A percentile compares a stretch with the other conserved stretches of the same genome.
phyloP scores from a whole-genome alignment of 1,140 invertebrate species.

The Drosophila kikkawai region DNA sequence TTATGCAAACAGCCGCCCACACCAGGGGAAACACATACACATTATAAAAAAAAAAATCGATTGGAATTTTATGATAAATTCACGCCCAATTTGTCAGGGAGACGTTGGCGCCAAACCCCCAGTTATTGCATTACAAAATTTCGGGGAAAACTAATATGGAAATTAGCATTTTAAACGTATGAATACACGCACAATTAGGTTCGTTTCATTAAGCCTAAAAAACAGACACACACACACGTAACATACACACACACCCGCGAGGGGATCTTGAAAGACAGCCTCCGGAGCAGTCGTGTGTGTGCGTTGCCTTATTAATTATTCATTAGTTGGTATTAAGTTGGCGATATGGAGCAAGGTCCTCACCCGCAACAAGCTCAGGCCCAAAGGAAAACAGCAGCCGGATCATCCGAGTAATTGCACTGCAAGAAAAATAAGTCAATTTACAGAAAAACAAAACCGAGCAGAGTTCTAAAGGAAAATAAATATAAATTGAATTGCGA shows the following conservation, averaged over 20 bases:
- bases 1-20: constrained; percentile 62
- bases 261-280: constrained; percentile 31
- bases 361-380: constrained; percentile 22
- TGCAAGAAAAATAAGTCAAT: background rate
- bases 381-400: constrained; percentile 31
- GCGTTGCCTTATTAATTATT: constrained; percentile 77
- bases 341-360: constrained; percentile 47
- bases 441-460: background rate
- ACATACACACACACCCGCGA: too few relatives aligned
- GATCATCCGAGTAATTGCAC: constrained; percentile 18
- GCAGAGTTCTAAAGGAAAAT: background rate
- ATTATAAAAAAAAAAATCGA: constrained; percentile 64
- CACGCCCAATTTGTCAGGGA: constrained; percentile 67
- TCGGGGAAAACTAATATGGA: constrained; percentile 72
- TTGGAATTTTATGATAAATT: constrained; percentile 75
- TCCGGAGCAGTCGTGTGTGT: constrained; percentile 48
- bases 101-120: background rate
- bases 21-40: background rate
- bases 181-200: constrained; percentile 79
- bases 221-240: constrained; percentile 37
- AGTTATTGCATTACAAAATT: constrained; percentile 57
- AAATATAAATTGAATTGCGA: background rate
- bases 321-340: constrained; percentile 82
- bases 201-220: constrained; percentile 77
- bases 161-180: constrained; percentile 84